phyloP scores from a whole-genome alignment of 2,797 vertebrate species.

The Notamacropus eugenii region DNA sequence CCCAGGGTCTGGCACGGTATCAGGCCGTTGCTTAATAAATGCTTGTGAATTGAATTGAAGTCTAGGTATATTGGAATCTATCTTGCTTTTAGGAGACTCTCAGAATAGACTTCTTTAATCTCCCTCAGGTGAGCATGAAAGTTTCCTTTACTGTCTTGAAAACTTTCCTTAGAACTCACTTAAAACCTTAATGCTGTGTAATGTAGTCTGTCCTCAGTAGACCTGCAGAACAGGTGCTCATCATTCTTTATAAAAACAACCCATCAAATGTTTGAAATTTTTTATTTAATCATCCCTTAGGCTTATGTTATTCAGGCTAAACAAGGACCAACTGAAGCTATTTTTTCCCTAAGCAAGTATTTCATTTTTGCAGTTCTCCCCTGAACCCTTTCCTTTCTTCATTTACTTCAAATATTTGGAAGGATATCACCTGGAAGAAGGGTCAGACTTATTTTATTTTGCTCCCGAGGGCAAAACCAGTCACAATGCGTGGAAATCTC shows the following conservation, averaged over 20 bases:
- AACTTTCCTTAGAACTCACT: not conserved
- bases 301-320: not conserved
- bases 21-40: not conserved
- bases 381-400: constrained; percentile 1
- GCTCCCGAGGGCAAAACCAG: not conserved
- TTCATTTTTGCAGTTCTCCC: not conserved
- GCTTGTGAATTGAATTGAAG: not conserved
- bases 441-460: not conserved
- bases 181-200: not conserved
- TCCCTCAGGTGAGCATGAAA: not conserved
- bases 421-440: not conserved
- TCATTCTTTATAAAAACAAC: not conserved
- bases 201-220: not conserved
- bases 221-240: not conserved
- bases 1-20: not conserved
- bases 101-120: not conserved
- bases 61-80: not conserved
- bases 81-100: not conserved
- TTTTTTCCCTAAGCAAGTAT: not conserved
- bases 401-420: not conserved
- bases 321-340: not conserved
- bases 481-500: not conserved
- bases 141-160: not conserved
- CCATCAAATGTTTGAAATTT: constrained; percentile 14
- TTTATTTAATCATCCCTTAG: not conserved